Conservation (phyloP, 92 coral and sea anemone species). For the Actinernus sp. region DNA sequence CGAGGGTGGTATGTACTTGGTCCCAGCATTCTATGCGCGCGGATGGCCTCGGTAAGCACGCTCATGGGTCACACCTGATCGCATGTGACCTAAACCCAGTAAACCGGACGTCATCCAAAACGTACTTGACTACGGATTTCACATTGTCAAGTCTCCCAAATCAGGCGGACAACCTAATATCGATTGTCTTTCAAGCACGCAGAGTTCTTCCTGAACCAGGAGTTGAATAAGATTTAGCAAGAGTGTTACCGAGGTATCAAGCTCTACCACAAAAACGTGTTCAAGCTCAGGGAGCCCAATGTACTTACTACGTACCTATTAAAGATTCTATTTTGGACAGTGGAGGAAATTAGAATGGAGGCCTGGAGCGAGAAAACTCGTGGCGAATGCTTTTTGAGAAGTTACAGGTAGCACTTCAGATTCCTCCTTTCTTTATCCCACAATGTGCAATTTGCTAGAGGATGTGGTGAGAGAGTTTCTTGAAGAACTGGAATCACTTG, state of each 20-base stretch:
- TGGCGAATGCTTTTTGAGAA: too few relatives aligned
- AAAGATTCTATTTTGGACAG: slow-evolving; percentile 69
- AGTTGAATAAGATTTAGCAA: slow-evolving; percentile 63
- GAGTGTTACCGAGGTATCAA: slow-evolving; percentile 79
- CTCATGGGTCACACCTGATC: slow-evolving; percentile 66
- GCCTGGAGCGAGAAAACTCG: too few relatives aligned
- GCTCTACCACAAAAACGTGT: slow-evolving; percentile 40
- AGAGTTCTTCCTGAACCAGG: slow-evolving; percentile 68
- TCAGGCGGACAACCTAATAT: slow-evolving; percentile 29
- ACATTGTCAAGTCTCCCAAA: slow-evolving; percentile 62
- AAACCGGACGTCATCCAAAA: slow-evolving; percentile 26
- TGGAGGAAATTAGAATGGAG: too few relatives aligned
- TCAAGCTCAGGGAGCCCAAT: slow-evolving; percentile 25
- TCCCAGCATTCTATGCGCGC: slow-evolving; percentile 65
- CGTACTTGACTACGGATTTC: slow-evolving; percentile 66
- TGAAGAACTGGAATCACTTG: slow-evolving; percentile 39
- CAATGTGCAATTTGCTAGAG: slow-evolving; percentile 66
- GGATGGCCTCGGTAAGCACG: slow-evolving; percentile 77
- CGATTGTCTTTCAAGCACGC: slow-evolving; percentile 79
- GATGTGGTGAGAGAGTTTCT: slow-evolving; percentile 41
- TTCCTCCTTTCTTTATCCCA: slow-evolving; percentile 69
- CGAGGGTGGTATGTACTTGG: slow-evolving; percentile 60
- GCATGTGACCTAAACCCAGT: slow-evolving; percentile 86
- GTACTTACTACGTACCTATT: slow-evolving; percentile 63
- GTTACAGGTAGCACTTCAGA: slow-evolving; percentile 39